phyloP scores from a whole-genome alignment of 2,888 invertebrate species.

The Acleris holmiana region DNA sequence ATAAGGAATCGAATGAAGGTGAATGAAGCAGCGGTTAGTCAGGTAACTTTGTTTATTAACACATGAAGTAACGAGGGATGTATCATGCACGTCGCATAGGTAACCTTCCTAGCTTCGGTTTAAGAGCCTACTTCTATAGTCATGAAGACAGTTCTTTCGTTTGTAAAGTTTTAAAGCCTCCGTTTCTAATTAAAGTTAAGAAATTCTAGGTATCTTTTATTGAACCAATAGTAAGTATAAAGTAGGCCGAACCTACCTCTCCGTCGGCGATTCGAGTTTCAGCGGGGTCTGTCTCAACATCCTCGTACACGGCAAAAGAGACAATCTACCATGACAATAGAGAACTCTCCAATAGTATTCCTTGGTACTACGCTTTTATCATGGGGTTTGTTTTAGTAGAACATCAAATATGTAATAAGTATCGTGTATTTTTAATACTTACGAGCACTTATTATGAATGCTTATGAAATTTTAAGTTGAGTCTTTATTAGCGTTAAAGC shows the following conservation, averaged over 20 bases:
- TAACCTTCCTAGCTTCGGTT: constrained; percentile 63
- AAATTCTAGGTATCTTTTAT: constrained; percentile 56
- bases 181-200: constrained; percentile 77
- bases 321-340: constrained; percentile 85
- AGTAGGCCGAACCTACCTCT: constrained; percentile 80
- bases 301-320: constrained; percentile 73
- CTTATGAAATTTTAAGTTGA: no score
- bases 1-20: constrained; percentile 57
- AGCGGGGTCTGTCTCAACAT: constrained; percentile 73
- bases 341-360: constrained; percentile 80
- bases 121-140: constrained; percentile 75
- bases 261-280: constrained; percentile 74
- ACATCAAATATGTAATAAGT: not conserved
- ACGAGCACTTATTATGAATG: no score
- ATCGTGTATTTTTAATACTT: not conserved
- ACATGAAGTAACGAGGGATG: constrained; percentile 80
- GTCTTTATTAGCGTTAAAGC: not conserved
- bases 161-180: constrained; percentile 68
- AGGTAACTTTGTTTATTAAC: constrained; percentile 84
- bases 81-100: constrained; percentile 75
- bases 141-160: constrained; percentile 82
- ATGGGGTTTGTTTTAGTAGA: not conserved
- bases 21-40: constrained; percentile 74
- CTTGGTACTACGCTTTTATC: constrained; percentile 43
- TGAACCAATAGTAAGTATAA: constrained; percentile 51